Conservation (phyloP, 2,113 vertebrate genomes). For the Hylia prasina region DNA sequence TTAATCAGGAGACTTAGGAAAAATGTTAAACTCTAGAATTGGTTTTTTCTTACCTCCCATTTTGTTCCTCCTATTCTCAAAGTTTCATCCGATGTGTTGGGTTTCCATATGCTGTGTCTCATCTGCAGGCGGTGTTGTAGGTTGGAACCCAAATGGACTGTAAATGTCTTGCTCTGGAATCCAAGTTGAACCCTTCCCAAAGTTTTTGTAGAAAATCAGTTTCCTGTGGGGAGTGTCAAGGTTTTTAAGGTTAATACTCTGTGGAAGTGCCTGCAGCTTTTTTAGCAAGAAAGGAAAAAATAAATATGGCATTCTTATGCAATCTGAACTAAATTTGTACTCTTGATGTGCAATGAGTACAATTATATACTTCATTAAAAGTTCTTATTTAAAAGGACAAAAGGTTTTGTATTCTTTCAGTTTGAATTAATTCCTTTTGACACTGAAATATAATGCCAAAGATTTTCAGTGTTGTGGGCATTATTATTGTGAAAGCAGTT, state of each 20-base stretch:
- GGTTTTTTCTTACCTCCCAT: not conserved
- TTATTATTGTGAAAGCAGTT: not conserved
- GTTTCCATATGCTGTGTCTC: not conserved
- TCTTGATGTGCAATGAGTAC: not conserved
- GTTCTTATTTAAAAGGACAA: not conserved
- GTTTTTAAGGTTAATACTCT: conserved; percentile 59
- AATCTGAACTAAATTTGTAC: conserved; percentile 14
- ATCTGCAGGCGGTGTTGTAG: not conserved
- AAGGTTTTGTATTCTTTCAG: not conserved
- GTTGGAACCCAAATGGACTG: conserved; percentile 21
- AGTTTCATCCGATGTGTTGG: not conserved
- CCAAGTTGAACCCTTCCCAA: conserved; percentile 56
- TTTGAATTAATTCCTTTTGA: not conserved
- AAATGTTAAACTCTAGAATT: not conserved
- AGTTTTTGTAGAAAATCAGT: conserved; percentile 67
- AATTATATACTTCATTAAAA: not conserved
- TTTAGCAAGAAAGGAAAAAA: conserved; percentile 10
- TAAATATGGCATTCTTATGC: not conserved
- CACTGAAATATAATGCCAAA: not conserved
- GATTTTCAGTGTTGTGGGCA: conserved; percentile 13
- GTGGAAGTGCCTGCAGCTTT: conserved; percentile 21
- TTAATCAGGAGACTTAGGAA: not conserved
- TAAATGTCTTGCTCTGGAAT: conserved; percentile 58
- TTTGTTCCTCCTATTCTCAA: not conserved
- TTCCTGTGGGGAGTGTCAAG: conserved; percentile 59